Percentiles rank a stretch among this genome's conserved stretches.
phyloP scores from a whole-genome alignment of 2,888 invertebrate genomes.

The Schizaphis graminum region DNA sequence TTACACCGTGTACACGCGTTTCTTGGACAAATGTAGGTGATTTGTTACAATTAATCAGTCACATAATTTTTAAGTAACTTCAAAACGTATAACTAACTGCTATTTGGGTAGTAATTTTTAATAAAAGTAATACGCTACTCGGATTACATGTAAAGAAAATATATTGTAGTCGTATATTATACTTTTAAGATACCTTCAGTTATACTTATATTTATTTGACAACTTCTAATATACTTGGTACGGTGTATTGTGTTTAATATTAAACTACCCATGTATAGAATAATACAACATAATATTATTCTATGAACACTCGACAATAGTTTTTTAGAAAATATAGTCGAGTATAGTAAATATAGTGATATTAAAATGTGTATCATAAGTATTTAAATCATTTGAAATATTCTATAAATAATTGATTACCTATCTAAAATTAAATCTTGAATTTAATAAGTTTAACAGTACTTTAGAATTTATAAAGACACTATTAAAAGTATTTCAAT shows the following conservation, averaged over 20 bases:
- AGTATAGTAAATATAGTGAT: background rate
- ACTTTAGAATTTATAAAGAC: too few species aligned
- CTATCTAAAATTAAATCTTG: too few species aligned
- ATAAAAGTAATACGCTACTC: background rate
- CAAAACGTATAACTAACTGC: background rate
- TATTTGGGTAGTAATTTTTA: background rate
- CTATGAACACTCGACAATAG: background rate
- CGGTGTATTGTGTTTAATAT: background rate
- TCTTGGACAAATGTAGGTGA: background rate
- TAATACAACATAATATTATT: background rate
- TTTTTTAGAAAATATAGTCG: background rate
- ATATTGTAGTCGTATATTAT: background rate
- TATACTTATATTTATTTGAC: background rate
- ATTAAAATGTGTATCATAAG: too few species aligned
- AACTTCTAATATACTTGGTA: too few species aligned
- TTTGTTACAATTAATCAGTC: background rate
- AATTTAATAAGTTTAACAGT: too few species aligned
- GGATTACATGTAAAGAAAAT: background rate
- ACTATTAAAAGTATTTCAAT: too few species aligned
- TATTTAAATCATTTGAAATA: too few species aligned
- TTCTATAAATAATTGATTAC: too few species aligned
- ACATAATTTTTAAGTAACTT: background rate
- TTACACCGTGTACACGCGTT: background rate
- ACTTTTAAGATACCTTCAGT: background rate
- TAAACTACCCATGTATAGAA: background rate